Evolutionary conservation across 2,888 invertebrate species (phyloP).

Genomic region (Polyommatus iphigenia): DNA sequence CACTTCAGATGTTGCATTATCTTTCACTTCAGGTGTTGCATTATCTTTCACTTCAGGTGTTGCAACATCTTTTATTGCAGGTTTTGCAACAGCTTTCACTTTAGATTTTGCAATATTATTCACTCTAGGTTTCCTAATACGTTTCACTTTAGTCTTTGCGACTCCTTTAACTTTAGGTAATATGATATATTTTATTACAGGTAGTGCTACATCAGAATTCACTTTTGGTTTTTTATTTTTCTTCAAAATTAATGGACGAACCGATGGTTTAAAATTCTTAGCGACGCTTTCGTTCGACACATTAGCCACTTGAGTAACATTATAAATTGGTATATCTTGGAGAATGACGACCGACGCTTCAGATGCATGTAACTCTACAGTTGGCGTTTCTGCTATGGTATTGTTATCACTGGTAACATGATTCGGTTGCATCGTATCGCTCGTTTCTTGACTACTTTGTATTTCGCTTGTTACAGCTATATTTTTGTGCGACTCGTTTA

Average conservation of each 20-base stretch:
- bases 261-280: background rate
- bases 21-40: background rate
- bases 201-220: no score
- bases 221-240: background rate
- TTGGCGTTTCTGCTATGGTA: background rate
- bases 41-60: background rate
- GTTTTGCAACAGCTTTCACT: background rate
- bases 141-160: background rate
- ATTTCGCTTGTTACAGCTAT: background rate
- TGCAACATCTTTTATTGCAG: background rate
- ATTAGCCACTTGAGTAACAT: background rate
- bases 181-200: background rate
- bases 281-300: background rate
- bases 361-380: background rate
- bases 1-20: no score
- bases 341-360: background rate
- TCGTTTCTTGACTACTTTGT: background rate
- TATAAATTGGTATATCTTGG: background rate
- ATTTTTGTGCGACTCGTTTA: conserved; percentile 24
- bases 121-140: background rate
- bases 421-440: no score
- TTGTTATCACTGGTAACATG: background rate
- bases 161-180: background rate
- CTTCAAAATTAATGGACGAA: background rate
- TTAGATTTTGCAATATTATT: background rate